These are phyloP conservation scores for Aricia artaxerxes DNA, from an alignment of 2,888 invertebrate species.

Conservation along the genomic window DNA sequence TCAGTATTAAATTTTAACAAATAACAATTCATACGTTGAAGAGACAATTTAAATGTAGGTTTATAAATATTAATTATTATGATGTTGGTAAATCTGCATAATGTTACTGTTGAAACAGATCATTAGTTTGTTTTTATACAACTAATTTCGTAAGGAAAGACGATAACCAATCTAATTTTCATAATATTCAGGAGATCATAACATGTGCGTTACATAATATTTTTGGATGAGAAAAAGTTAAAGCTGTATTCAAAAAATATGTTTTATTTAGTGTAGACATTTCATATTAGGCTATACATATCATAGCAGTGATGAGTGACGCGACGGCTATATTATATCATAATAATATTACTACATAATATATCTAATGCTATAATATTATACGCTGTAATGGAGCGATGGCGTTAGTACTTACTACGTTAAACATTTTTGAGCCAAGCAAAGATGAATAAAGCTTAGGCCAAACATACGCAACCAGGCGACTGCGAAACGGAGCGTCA, in stretches of 20 bases:
- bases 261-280: neutral
- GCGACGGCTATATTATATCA: neutral
- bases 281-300: conserved; percentile 2
- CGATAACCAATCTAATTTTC: too few species aligned
- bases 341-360: neutral
- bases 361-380: neutral
- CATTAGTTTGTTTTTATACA: neutral
- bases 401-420: neutral
- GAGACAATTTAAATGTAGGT: neutral
- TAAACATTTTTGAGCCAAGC: too few species aligned
- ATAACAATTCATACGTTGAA: neutral
- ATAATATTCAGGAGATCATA: neutral
- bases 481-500: too few species aligned
- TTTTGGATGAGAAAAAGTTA: neutral
- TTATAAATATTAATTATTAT: neutral
- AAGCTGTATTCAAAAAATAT: neutral
- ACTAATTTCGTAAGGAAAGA: neutral
- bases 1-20: neutral
- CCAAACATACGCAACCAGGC: too few species aligned
- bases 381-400: neutral
- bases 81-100: neutral
- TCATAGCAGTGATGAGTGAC: conserved; percentile 7
- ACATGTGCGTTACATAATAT: neutral
- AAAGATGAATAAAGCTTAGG: too few species aligned
- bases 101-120: neutral